phyloP scores from a whole-genome alignment of 2,888 invertebrate species.

The Plebejus melissa region DNA sequence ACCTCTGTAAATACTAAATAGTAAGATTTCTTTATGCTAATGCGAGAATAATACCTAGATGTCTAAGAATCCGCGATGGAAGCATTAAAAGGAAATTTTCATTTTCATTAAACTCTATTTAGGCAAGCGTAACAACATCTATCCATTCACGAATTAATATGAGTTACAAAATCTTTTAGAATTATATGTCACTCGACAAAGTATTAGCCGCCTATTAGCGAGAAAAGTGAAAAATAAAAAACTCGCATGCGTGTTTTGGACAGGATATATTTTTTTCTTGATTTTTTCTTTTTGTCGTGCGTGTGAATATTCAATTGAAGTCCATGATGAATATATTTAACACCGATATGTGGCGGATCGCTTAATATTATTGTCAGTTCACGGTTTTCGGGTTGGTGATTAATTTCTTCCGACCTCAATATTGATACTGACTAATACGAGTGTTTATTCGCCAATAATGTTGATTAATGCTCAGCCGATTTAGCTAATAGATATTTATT shows the following conservation, averaged over 20 bases:
- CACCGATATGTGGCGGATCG: conserved; percentile 10
- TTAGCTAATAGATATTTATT: background rate
- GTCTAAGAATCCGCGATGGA: too few species aligned
- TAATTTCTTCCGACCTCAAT: conserved; percentile 13
- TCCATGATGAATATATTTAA: conserved; percentile 12
- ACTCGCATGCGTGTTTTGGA: background rate
- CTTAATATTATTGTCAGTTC: background rate
- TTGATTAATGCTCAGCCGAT: background rate
- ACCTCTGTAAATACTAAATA: too few species aligned
- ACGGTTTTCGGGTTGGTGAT: conserved; percentile 13
- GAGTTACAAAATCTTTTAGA: too few species aligned
- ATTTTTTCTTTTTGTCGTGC: background rate
- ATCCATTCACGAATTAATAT: too few species aligned
- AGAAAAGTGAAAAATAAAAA: background rate
- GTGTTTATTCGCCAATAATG: conserved; percentile 15
- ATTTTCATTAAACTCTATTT: too few species aligned
- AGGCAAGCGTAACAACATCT: too few species aligned
- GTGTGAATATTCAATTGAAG: background rate
- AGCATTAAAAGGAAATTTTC: too few species aligned
- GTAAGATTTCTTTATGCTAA: too few species aligned
- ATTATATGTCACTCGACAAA: too few species aligned
- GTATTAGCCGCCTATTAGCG: background rate
- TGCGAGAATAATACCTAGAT: too few species aligned
- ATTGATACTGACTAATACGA: conserved; percentile 6
- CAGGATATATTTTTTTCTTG: background rate